Evolutionary conservation across 1,140 invertebrate genomes (phyloP).

Genomic region (Gryllus bimaculatus): DNA sequence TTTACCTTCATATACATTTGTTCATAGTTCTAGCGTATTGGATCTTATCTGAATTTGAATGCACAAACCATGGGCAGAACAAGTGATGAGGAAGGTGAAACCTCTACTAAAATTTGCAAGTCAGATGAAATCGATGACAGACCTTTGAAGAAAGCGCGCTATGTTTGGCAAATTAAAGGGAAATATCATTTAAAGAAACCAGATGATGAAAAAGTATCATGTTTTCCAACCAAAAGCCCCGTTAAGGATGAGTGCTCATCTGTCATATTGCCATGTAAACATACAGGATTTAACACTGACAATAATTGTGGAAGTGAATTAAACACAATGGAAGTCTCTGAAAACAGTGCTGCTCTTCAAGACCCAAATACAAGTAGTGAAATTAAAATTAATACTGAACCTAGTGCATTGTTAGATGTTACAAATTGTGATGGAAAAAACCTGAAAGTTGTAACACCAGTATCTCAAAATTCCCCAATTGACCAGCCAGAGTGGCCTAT

Average conservation of each 20-base stretch:
- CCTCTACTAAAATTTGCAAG: slow-evolving; percentile 14
- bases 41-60: neutral
- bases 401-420: neutral
- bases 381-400: neutral
- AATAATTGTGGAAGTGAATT: neutral
- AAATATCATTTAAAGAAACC: slow-evolving; percentile 42
- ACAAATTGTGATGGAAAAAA: neutral
- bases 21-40: no score
- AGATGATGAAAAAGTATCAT: slow-evolving; percentile 10
- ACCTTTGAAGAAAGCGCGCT: slow-evolving; percentile 51
- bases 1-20: no score
- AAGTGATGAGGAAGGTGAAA: slow-evolving; percentile 21
- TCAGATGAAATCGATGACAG: slow-evolving; percentile 32
- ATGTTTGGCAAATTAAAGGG: slow-evolving; percentile 53
- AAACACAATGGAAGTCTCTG: slow-evolving; percentile 3
- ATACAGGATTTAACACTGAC: neutral
- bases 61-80: slow-evolving; percentile 15
- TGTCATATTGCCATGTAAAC: neutral
- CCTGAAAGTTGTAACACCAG: neutral
- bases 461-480: neutral
- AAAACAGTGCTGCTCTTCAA: neutral
- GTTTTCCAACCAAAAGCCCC: neutral
- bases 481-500: neutral
- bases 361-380: neutral
- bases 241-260: neutral